Conservation (phyloP, 2,113 vertebrate species). For the Rhabdomys dilectus region DNA sequence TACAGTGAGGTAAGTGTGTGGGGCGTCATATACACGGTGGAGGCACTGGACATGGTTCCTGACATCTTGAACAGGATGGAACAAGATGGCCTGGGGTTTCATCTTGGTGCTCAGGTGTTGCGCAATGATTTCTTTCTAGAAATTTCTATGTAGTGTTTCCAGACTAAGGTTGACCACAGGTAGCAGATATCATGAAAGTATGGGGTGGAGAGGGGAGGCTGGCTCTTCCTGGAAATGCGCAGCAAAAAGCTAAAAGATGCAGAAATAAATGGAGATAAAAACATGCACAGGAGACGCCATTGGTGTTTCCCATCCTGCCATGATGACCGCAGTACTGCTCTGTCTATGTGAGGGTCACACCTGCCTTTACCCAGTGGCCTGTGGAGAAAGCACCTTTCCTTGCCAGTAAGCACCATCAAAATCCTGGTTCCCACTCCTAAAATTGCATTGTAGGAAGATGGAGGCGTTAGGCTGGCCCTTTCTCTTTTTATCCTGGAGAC, state of each 20-base stretch:
- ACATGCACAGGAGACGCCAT: fast-evolving
- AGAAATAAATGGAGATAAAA: fast-evolving
- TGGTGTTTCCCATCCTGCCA: no score
- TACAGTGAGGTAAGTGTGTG: neutral
- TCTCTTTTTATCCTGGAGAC: neutral
- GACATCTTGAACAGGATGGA: neutral
- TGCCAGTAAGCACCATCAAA: no score
- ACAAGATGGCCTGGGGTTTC: neutral
- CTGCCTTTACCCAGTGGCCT: neutral
- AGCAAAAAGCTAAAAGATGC: neutral
- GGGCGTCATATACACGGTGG: neutral
- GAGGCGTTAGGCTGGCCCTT: neutral
- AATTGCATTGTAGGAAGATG: neutral
- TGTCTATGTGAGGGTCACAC: fast-evolving
- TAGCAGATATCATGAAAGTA: neutral
- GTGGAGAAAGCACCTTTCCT: fast-evolving
- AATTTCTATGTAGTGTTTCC: neutral
- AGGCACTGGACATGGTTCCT: fast-evolving
- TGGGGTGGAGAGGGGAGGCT: neutral
- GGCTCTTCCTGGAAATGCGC: neutral
- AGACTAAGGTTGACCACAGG: neutral
- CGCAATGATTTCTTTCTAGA: neutral
- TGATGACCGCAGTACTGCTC: fast-evolving
- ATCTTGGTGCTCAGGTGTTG: neutral
- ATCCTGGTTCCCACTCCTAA: neutral